phyloP scores from a whole-genome alignment of 2,797 vertebrate species.

The Periophthalmus magnuspinnatus region DNA sequence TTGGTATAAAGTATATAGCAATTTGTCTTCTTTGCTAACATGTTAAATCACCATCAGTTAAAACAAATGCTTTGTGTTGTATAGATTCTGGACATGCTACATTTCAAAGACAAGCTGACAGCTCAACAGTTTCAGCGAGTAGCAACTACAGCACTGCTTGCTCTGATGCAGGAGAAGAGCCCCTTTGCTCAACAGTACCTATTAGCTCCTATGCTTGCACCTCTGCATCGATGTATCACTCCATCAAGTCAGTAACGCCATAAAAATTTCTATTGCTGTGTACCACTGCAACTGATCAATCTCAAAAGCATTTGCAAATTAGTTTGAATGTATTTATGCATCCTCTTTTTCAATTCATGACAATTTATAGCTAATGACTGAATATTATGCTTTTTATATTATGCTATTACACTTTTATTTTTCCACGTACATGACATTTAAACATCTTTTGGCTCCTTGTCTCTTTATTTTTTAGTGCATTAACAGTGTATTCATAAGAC shows the following conservation, averaged over 20 bases:
- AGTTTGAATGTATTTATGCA: neutral
- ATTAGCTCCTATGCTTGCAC: conserved; percentile 79
- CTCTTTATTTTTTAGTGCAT: neutral
- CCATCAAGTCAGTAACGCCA: conserved; percentile 67
- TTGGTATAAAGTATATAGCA: neutral
- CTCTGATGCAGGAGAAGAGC: conserved; percentile 78
- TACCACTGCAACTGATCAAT: neutral
- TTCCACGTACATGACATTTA: no score
- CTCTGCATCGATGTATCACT: conserved; percentile 74
- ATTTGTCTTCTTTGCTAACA: neutral
- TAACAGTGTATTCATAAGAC: neutral
- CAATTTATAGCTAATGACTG: neutral
- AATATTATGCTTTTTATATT: no score
- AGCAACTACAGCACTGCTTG: conserved; percentile 80
- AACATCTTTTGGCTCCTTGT: no score
- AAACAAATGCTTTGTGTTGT: neutral
- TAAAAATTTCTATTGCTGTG: neutral
- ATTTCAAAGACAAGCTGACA: conserved; percentile 82
- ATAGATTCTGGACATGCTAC: conserved; percentile 87
- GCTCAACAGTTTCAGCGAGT: conserved; percentile 88
- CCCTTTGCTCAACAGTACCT: conserved; percentile 78
- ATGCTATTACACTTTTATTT: no score
- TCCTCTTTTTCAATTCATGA: neutral
- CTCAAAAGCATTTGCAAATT: neutral
- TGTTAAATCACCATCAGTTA: neutral